phyloP scores from a whole-genome alignment of 2,888 invertebrate genomes.

The Drosophila quinaria region DNA sequence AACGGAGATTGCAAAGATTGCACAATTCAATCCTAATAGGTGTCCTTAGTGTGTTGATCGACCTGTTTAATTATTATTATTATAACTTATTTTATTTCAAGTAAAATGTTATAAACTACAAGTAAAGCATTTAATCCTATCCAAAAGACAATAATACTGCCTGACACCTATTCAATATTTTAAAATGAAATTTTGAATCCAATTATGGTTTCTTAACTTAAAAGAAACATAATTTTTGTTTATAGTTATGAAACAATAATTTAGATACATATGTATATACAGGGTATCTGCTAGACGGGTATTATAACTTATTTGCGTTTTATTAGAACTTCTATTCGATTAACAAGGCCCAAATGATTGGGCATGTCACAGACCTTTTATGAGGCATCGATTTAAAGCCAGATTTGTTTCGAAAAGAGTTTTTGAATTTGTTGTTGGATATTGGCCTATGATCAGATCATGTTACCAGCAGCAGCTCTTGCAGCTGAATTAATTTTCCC shows the following conservation, averaged over 20 bases:
- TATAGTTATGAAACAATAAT: background rate
- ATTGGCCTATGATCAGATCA: constrained; percentile 64
- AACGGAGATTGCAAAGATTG: too few relatives aligned
- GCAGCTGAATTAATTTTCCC: constrained; percentile 71
- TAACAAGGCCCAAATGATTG: constrained; percentile 10
- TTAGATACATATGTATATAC: background rate
- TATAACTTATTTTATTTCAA: background rate
- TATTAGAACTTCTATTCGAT: constrained; percentile 14
- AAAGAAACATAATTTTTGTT: background rate
- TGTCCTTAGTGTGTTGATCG: too few relatives aligned
- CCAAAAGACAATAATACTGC: background rate
- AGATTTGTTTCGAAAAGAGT: constrained; percentile 47
- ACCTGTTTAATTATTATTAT: too few relatives aligned
- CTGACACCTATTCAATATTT: background rate
- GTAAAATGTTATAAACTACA: background rate
- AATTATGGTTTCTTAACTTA: background rate
- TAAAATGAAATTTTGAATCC: background rate
- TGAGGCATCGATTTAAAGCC: constrained; percentile 35
- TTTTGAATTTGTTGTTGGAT: constrained; percentile 34
- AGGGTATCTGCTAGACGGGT: background rate
- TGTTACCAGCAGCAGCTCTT: constrained; percentile 67
- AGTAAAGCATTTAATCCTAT: background rate
- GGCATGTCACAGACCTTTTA: constrained; percentile 2
- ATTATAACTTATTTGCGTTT: background rate
- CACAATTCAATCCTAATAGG: too few relatives aligned